Percentiles rank a stretch among this genome's conserved stretches.
These are phyloP conservation scores for Bufo gargarizans DNA, from an alignment of 2,113 vertebrate species.

Conservation along the genomic window DNA sequence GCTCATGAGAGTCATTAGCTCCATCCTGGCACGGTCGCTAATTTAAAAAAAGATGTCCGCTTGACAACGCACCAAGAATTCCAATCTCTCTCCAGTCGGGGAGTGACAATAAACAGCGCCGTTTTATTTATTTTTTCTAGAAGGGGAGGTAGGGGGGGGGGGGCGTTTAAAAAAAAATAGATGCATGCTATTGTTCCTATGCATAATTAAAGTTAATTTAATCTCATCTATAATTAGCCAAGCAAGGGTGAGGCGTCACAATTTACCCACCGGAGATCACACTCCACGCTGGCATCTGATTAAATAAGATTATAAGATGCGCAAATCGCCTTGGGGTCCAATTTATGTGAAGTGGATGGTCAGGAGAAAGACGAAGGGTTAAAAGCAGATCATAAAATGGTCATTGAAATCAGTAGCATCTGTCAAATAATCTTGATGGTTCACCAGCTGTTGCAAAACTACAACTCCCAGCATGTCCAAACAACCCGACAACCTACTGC, in stretches of 20 bases:
- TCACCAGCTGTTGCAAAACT: neutral
- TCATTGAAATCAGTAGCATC: too few relatives aligned
- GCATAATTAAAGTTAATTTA: neutral
- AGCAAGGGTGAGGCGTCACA: neutral
- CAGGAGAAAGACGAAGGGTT: too few relatives aligned
- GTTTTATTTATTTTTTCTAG: neutral
- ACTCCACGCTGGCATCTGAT: neutral
- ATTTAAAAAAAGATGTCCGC: neutral
- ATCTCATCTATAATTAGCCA: neutral
- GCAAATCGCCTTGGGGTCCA: neutral
- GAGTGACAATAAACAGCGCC: neutral
- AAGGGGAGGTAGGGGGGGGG: neutral
- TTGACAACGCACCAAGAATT: neutral
- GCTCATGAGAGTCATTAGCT: neutral
- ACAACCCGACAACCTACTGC: too few relatives aligned
- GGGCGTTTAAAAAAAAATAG: neutral
- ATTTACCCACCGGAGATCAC: neutral
- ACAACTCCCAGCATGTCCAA: neutral
- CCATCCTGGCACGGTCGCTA: neutral
- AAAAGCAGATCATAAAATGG: too few relatives aligned
- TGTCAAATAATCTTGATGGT: too few relatives aligned
- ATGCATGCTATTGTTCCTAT: constrained; percentile 3
- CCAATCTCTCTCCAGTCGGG: neutral
- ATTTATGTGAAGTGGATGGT: too few relatives aligned
- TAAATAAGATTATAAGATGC: neutral